Conservation (phyloP, 2,888 invertebrate species). For the Mythimna vitellina region DNA sequence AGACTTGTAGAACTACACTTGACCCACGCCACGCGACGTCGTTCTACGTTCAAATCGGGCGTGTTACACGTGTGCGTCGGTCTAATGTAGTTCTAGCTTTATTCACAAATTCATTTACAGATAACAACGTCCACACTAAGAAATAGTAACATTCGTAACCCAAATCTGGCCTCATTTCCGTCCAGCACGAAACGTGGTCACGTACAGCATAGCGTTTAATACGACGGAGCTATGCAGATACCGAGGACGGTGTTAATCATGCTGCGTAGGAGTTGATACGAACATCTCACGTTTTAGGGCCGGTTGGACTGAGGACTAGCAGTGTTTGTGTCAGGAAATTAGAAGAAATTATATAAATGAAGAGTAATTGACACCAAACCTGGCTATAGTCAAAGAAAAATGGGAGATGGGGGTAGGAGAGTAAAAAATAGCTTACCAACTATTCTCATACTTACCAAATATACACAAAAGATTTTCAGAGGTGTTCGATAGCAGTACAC, state of each 20-base stretch:
- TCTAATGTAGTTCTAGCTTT: no score
- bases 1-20: no score
- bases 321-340: not conserved
- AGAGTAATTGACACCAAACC: not conserved
- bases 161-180: constrained; percentile 51
- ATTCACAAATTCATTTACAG: constrained; percentile 35
- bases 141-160: constrained; percentile 47
- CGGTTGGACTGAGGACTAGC: constrained; percentile 7
- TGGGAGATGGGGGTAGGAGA: no score
- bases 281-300: constrained; percentile 52
- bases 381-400: no score
- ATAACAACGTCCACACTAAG: constrained; percentile 24
- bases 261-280: constrained; percentile 58
- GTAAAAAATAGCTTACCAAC: no score
- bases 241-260: constrained; percentile 58
- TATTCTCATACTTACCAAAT: no score
- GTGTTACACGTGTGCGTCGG: no score
- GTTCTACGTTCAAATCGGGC: no score
- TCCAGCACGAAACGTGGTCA: constrained; percentile 46
- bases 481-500: no score
- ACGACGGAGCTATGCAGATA: constrained; percentile 55
- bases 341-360: not conserved
- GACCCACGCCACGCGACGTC: no score
- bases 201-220: constrained; percentile 52
- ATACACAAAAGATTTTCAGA: no score